Conservation (phyloP, 2,797 vertebrate genomes). For the Hippocampus kuda region DNA sequence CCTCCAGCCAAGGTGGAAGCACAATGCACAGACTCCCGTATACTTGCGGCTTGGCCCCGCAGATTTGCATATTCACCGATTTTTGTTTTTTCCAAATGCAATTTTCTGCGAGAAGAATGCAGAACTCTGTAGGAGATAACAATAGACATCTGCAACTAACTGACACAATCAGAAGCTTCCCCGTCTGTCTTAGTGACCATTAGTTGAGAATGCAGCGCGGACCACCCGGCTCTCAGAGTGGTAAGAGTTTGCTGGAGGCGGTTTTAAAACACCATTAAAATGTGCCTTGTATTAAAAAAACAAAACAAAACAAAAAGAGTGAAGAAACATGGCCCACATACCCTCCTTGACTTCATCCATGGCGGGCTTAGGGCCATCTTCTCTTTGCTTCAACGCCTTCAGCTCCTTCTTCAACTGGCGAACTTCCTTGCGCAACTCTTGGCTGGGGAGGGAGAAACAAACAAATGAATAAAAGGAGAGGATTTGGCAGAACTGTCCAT, state of each 20-base stretch:
- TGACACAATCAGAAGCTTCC: slow-evolving; percentile 52
- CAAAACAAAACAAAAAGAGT: slow-evolving; percentile 5
- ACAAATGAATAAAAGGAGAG: background rate
- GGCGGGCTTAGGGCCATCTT: slow-evolving; percentile 64
- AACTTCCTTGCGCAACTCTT: slow-evolving; percentile 86
- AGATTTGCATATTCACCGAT: too few relatives aligned
- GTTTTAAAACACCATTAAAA: slow-evolving; percentile 16
- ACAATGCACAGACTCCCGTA: background rate
- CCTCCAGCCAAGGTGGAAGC: too few relatives aligned
- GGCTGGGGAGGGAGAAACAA: slow-evolving; percentile 65
- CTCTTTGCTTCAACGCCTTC: slow-evolving; percentile 83
- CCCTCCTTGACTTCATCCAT: slow-evolving; percentile 69
- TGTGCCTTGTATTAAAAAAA: background rate
- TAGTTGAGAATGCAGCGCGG: slow-evolving; percentile 44
- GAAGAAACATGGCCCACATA: slow-evolving; percentile 45
- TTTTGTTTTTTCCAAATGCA: slow-evolving; percentile 7
- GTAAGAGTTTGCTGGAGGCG: slow-evolving; percentile 7
- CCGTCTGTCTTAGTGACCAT: slow-evolving; percentile 40
- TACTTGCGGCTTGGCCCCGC: too few relatives aligned
- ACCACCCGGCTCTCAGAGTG: slow-evolving; percentile 40
- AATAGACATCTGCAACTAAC: slow-evolving; percentile 45
- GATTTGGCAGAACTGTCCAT: background rate
- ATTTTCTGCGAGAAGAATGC: slow-evolving; percentile 51
- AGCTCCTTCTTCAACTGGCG: slow-evolving; percentile 89
- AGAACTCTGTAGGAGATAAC: slow-evolving; percentile 17